Base-by-base conservation (phyloP, 2,888 invertebrate genomes). In the Aphrophora alni region DNA sequence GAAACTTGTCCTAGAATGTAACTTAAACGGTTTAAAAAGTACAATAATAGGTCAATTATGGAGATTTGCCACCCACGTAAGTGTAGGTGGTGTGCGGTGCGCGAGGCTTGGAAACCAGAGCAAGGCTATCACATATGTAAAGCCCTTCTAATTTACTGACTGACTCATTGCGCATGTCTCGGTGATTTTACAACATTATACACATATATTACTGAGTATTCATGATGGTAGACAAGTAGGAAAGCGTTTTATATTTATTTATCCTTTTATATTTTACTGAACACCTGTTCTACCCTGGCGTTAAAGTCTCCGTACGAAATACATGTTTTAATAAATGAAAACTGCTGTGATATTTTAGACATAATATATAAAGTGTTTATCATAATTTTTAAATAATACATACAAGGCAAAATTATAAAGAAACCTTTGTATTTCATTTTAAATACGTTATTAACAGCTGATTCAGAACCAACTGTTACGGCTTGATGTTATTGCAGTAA, bases 81-180 rank as follows among this genome's bases (percentile, higher is more conserved):
- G 59, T 59, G 59, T 59, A 59, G 59, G 59, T 59, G 59, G 59
- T 21, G 59, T n/a, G 59, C 21, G 59, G 21, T n/a, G 21, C 21
- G 59, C 59, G 12, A 59, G 59, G 59, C 59, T 59, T 1, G 33
- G 10, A 59, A 59, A 59, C 21, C 59, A 14, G 59, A 59, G 59
- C 59, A 59, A 59, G 59, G 59, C n/a, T 59, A 59, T 5, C 14
- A 14, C 17, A 44, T 44, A 14, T 44, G 44, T 44, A 44, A 33
- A 44, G 59, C 59, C 59, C 59, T 59, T 59, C 59, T 59, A 59
- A 59, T 59, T 59, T 21, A 59, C 59, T 8, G 59, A 59, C 59
- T 59, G 59, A 59, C 59, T 59, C 59, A 59, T 59, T 59, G 59
- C 59, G n/a, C 59, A 59, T 59, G 59, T 59, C 59, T 59, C 21